These are phyloP conservation scores for Parazoanthus swiftii DNA, from an alignment of 92 coral and sea anemone genomes.

Conservation along the genomic window DNA sequence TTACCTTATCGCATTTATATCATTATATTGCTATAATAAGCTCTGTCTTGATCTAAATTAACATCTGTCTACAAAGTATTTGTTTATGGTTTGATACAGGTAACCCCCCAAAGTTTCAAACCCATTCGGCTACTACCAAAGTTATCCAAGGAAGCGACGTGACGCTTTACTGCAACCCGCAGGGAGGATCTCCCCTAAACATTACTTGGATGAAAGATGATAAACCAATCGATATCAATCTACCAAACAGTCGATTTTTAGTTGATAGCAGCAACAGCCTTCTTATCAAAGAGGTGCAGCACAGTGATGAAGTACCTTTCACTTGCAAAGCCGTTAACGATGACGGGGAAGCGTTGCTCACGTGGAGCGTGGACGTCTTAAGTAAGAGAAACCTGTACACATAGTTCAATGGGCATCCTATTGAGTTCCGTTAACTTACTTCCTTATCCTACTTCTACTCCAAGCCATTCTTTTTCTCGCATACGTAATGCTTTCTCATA, in stretches of 20 bases:
- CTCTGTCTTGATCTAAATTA: too few relatives aligned
- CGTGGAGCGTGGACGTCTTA: slow-evolving; percentile 7
- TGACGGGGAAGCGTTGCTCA: neutral
- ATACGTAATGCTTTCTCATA: too few relatives aligned
- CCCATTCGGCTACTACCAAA: neutral
- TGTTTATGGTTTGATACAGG: neutral
- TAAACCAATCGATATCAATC: neutral
- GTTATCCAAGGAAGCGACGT: neutral
- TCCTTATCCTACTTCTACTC: too few relatives aligned
- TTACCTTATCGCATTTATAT: too few relatives aligned
- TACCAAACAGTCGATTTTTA: neutral
- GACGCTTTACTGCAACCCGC: neutral
- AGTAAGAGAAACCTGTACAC: neutral
- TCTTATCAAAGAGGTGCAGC: neutral
- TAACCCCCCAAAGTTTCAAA: neutral
- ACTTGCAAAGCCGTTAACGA: slow-evolving; percentile 16
- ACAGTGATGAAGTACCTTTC: neutral
- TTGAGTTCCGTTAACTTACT: too few relatives aligned
- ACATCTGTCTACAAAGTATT: too few relatives aligned
- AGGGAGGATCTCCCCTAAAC: neutral
- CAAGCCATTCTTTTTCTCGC: too few relatives aligned
- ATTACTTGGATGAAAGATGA: slow-evolving; percentile 20
- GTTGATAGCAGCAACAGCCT: neutral
- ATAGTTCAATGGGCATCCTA: too few relatives aligned
- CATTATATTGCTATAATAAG: too few relatives aligned